A percentile compares a stretch with the other conserved stretches of the same genome.
phyloP scores from a whole-genome alignment of 1,140 invertebrate genomes.

The Ceratoteleas bidentatus region DNA sequence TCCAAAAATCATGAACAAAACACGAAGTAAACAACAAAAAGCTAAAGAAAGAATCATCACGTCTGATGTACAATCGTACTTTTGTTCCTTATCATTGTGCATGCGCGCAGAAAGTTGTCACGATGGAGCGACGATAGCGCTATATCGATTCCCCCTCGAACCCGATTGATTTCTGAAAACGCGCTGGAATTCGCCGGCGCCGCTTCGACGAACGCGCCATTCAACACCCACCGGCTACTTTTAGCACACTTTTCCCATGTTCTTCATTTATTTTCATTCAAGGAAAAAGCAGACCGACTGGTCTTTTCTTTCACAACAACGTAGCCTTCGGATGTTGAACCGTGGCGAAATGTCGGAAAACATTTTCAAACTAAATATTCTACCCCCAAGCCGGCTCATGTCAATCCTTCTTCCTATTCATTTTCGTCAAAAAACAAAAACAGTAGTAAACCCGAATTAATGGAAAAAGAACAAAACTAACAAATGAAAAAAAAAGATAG shows the following conservation, averaged over 20 bases:
- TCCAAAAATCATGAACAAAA: too few species aligned
- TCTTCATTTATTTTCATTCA: slow-evolving; percentile 57
- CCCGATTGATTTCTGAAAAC: slow-evolving; percentile 48
- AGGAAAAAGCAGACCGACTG: slow-evolving; percentile 35
- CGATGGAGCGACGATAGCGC: slow-evolving; percentile 42
- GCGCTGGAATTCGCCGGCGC: slow-evolving; percentile 36
- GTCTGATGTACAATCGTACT: slow-evolving; percentile 24
- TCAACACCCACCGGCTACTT: slow-evolving; percentile 40
- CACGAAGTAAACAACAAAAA: too few species aligned
- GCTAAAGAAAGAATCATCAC: too few species aligned
- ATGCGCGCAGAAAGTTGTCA: slow-evolving; percentile 25
- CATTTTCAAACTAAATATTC: slow-evolving; percentile 22
- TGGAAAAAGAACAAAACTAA: too few species aligned
- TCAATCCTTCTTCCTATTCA: too few species aligned
- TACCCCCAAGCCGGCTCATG: too few species aligned
- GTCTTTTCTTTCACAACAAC: slow-evolving; percentile 29
- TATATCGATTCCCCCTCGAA: slow-evolving; percentile 45
- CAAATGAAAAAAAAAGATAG: too few species aligned
- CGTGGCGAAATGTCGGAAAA: neutral
- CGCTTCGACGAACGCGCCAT: slow-evolving; percentile 26
- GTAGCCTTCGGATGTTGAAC: slow-evolving; percentile 14
- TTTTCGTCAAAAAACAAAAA: too few species aligned
- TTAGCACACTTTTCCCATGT: slow-evolving; percentile 42
- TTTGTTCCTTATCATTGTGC: slow-evolving; percentile 38
- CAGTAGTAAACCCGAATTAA: too few species aligned